Base-by-base conservation (phyloP, 2,113 vertebrate species). In the Microtus ochrogaster region DNA sequence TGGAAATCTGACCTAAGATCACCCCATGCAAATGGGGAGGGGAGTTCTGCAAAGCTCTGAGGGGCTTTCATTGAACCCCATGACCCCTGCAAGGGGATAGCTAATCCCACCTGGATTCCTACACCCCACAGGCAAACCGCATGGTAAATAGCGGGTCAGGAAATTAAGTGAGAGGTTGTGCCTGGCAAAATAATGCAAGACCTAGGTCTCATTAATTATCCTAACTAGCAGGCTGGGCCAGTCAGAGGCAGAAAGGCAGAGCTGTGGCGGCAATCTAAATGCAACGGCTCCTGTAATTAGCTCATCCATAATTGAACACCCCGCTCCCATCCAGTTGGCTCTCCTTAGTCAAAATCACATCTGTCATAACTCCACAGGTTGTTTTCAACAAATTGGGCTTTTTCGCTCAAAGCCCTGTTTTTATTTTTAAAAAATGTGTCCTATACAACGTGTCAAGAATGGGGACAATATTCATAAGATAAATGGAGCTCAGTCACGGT, bases 241-340 rank as follows among this genome's bases (percentile, higher is more conserved):
- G 17, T 33, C 44, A 2, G 63, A 0, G 47, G 47, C 6, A 65
- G 91, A 30, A 24, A 61, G 26, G 22, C 2, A 63, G 41, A 49
- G 86, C 13, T n/a, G 0, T 16, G 89, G 44, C 36, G 13, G 65
- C 82, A 17, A 1, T 21, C 74, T 83, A 33, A 79, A 28, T 0
- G 55, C 77, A 39, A 22, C 14, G 76, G 1, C 94, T 58, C 39
- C 70, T 2, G 0, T 39, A 0, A 97, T 6, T 72, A 94, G 72
- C 72, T 97, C 96, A 94, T 96, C 97, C 96, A 85, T 96, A 98
- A 96, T 76, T 94, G 97, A 98, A 91, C 86, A 91, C 91, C 89
- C 97, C 0, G 76, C 36, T 91, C 96, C 52, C 17, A 22, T 1
- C 22, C 72, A 68, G 97, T 87, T 74, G 24, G 88, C 28, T 1